Percentiles rank a stretch among this genome's conserved stretches.
These are phyloP conservation scores for Delphinapterus leucas DNA, from an alignment of 2,113 vertebrate genomes.

Conservation along the genomic window DNA sequence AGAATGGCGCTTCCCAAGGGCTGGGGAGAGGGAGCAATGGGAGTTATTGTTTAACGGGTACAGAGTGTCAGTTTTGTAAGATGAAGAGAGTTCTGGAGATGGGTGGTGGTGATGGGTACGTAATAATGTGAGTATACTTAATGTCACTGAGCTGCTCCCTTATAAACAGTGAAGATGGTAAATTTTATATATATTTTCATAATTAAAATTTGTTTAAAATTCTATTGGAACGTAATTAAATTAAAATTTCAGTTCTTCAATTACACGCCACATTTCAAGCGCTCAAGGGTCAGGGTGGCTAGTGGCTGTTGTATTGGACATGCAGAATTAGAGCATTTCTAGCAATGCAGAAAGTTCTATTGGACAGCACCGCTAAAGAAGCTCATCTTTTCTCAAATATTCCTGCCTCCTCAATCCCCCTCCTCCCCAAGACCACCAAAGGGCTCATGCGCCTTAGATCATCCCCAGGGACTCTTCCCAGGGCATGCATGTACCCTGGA, in stretches of 20 bases:
- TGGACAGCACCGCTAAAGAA: not conserved
- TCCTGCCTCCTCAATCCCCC: not conserved
- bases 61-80: not conserved
- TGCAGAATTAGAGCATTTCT: not conserved
- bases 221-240: not conserved
- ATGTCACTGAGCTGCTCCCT: not conserved
- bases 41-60: not conserved
- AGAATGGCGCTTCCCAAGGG: not conserved
- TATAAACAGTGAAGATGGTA: not conserved
- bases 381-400: not conserved
- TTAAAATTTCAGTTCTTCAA: not conserved
- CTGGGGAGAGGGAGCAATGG: accelerated
- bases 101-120: not conserved
- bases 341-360: not conserved
- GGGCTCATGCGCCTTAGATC: accelerated
- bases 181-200: not conserved
- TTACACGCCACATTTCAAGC: not conserved
- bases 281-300: not conserved
- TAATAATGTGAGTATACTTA: not conserved
- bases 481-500: accelerated
- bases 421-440: not conserved
- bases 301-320: not conserved
- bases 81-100: not conserved
- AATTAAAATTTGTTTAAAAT: not conserved
- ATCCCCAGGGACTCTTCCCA: accelerated